A percentile compares a stretch with the other conserved stretches of the same genome.
phyloP scores from a whole-genome alignment of 2,797 vertebrate genomes.

The Astyanax mexicanus region DNA sequence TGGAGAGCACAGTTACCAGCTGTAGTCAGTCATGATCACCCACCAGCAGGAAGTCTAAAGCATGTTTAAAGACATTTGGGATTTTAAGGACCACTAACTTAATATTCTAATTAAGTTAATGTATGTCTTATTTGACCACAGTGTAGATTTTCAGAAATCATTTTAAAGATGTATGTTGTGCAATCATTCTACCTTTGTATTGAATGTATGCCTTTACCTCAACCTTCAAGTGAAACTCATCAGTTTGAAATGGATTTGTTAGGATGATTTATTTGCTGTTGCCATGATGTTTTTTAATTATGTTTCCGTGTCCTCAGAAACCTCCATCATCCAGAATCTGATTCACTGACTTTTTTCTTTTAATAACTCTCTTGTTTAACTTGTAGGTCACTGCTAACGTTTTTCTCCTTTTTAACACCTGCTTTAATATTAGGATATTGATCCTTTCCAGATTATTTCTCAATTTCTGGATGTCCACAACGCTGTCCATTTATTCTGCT shows the following conservation, averaged over 20 bases:
- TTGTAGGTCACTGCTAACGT: not conserved
- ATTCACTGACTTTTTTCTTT: conserved; percentile 70
- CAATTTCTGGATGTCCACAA: conserved; percentile 54
- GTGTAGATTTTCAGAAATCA: too few species aligned
- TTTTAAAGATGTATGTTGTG: too few species aligned
- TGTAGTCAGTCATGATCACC: too few species aligned
- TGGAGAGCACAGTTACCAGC: too few species aligned
- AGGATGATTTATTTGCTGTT: conserved; percentile 49
- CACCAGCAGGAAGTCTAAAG: too few species aligned
- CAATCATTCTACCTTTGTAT: too few species aligned
- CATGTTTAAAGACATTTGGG: too few species aligned
- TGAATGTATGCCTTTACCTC: not conserved
- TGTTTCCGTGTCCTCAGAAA: conserved; percentile 79
- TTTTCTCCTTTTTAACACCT: conserved; percentile 14
- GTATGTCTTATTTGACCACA: too few species aligned
- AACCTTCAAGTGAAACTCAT: not conserved
- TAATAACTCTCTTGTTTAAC: conserved; percentile 61
- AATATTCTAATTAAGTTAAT: too few species aligned
- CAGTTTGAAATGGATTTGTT: not conserved
- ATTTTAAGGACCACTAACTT: too few species aligned
- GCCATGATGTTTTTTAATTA: conserved; percentile 76
- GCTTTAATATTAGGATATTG: conserved; percentile 49
- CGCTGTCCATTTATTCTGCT: conserved; percentile 60
- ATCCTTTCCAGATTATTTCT: conserved; percentile 70
- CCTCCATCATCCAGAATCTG: conserved; percentile 68